Evolutionary conservation across 2,888 invertebrate species (phyloP).

Genomic region (Conchocele bisecta): DNA sequence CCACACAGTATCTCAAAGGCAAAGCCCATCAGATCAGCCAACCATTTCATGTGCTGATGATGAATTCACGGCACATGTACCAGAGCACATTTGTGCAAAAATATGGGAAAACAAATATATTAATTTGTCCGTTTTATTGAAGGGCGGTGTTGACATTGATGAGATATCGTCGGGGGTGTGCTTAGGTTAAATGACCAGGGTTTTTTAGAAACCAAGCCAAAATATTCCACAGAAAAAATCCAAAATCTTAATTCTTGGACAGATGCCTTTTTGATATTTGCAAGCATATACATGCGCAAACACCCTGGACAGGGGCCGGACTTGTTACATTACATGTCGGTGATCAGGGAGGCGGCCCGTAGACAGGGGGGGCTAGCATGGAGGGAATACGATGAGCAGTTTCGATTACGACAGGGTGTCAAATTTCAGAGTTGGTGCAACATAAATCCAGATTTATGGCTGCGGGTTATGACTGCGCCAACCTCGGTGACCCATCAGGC

Average conservation of each 20-base stretch:
- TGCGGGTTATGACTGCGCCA: background rate
- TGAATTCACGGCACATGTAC: background rate
- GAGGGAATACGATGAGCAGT: slow-evolving; percentile 11
- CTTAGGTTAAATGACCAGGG: background rate
- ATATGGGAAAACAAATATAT: background rate
- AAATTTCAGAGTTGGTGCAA: slow-evolving; percentile 2
- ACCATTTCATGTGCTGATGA: slow-evolving; percentile 4
- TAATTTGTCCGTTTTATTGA: background rate
- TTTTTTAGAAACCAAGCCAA: background rate
- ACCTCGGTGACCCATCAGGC: too few relatives aligned
- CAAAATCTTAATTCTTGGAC: slow-evolving; percentile 12
- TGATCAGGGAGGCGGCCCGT: slow-evolving; percentile 1
- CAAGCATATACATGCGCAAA: slow-evolving; percentile 18
- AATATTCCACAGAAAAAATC: background rate
- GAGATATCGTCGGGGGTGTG: background rate
- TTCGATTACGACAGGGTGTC: slow-evolving; percentile 9
- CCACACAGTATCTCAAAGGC: too few relatives aligned
- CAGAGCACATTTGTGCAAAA: slow-evolving; percentile 2
- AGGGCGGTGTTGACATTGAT: background rate
- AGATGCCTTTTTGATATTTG: slow-evolving; percentile 31
- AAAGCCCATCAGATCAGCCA: background rate
- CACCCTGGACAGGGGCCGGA: slow-evolving; percentile 18
- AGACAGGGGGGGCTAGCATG: background rate
- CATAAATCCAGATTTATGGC: slow-evolving; percentile 14
- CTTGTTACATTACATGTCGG: slow-evolving; percentile 24